These are phyloP conservation scores for Drosophila anceps DNA, from an alignment of 2,888 invertebrate genomes.

Conservation along the genomic window DNA sequence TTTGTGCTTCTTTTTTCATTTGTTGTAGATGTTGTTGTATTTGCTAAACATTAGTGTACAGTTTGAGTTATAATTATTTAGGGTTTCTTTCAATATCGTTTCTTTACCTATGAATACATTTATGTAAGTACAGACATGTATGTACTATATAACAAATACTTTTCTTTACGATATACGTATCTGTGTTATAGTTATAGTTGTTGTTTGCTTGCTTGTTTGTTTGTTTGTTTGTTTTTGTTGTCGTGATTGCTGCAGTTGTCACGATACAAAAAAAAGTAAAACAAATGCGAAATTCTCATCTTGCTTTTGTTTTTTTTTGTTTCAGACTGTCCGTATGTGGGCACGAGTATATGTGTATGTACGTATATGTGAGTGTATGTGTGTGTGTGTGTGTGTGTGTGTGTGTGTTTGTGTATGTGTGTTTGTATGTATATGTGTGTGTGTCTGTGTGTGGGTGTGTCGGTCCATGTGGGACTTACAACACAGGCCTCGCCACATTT, in stretches of 20 bases:
- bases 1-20: constrained; percentile 16
- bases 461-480: constrained; percentile 76
- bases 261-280: constrained; percentile 52
- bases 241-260: constrained; percentile 30
- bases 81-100: constrained; percentile 14
- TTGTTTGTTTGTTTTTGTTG: constrained; percentile 19
- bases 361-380: constrained; percentile 11
- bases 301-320: constrained; percentile 23
- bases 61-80: constrained; percentile 60
- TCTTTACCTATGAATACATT: constrained; percentile 20
- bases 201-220: constrained; percentile 35
- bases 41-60: constrained; percentile 66
- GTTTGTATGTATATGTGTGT: constrained; percentile 3
- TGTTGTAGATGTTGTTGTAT: constrained; percentile 26
- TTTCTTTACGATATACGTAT: constrained; percentile 31
- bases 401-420: constrained; percentile 1
- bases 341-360: neutral
- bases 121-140: constrained; percentile 21
- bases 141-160: constrained; percentile 55
- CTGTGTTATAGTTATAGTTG: constrained; percentile 50
- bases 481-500: constrained; percentile 86
- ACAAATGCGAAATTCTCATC: constrained; percentile 66
- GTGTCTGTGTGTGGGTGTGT: constrained; percentile 1
- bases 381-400: constrained; percentile 13
- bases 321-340: constrained; percentile 54